phyloP scores from a whole-genome alignment of 2,113 vertebrate species.

The Carassius auratus region DNA sequence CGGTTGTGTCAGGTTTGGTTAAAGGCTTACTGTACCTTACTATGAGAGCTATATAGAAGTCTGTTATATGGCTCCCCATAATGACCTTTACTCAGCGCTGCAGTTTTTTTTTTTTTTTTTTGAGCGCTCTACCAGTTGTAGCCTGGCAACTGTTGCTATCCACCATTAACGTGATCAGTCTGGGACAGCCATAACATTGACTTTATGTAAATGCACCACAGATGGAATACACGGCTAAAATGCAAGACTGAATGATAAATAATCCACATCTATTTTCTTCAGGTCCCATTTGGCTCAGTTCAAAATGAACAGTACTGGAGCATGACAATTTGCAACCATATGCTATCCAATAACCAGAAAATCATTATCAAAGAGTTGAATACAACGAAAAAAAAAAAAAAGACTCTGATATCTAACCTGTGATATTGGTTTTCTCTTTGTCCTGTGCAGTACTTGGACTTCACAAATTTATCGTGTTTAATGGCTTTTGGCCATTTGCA shows the following conservation, averaged over 20 bases:
- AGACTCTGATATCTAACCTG: neutral
- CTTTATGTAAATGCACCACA: constrained; percentile 25
- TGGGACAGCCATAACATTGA: constrained; percentile 29
- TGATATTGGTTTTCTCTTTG: neutral
- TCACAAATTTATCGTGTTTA: neutral
- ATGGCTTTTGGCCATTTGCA: neutral
- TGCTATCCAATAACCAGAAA: neutral
- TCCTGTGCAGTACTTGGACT: neutral
- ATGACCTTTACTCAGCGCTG: constrained; percentile 19
- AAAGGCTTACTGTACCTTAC: constrained; percentile 9
- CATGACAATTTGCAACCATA: neutral
- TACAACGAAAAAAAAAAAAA: neutral
- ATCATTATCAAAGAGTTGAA: neutral
- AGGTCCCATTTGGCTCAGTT: constrained; percentile 1
- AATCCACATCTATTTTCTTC: neutral
- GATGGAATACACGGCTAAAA: neutral
- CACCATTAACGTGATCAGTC: constrained; percentile 21
- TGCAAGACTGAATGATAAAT: neutral
- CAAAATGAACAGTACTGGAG: neutral
- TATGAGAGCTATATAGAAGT: neutral
- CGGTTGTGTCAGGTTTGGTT: neutral
- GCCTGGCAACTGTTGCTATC: constrained; percentile 21
- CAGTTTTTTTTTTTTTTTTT: neutral
- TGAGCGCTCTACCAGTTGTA: neutral
- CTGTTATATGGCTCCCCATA: neutral